Evolutionary conservation across 2,888 invertebrate species (phyloP).

Genomic region (Neoscelio sp.): DNA sequence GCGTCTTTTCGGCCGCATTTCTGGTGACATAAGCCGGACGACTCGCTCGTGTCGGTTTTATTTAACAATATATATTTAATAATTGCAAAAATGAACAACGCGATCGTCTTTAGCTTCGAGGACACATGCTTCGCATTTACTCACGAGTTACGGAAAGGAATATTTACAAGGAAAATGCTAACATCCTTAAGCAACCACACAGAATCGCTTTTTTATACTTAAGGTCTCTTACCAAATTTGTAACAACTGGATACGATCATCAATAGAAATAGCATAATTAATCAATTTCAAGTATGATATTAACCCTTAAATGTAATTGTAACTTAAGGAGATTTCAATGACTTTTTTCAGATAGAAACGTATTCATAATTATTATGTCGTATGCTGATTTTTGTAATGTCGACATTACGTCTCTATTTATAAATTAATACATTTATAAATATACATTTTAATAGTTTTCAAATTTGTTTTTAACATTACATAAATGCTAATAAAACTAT

Average conservation of each 20-base stretch:
- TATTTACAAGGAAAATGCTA: conserved; percentile 48
- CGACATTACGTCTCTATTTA: too few relatives aligned
- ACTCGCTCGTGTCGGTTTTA: conserved; percentile 16
- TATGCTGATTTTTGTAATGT: too few relatives aligned
- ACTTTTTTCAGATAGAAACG: too few relatives aligned
- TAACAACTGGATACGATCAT: conserved; percentile 39
- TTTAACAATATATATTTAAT: conserved; percentile 48
- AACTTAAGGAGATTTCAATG: too few relatives aligned
- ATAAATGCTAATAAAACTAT: too few relatives aligned
- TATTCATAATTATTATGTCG: too few relatives aligned
- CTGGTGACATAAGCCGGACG: conserved; percentile 11
- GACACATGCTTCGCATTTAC: conserved; percentile 44
- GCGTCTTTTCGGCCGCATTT: conserved; percentile 31
- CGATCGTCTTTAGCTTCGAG: conserved; percentile 46
- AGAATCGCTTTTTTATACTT: conserved; percentile 53
- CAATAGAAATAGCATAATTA: conserved; percentile 40
- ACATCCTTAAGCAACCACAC: conserved; percentile 52
- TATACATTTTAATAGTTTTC: too few relatives aligned
- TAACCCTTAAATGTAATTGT: conserved; percentile 47
- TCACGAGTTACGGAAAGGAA: conserved; percentile 36
- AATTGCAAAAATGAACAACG: conserved; percentile 52
- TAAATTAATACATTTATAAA: too few relatives aligned
- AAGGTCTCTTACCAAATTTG: conserved; percentile 61
- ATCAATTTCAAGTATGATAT: conserved; percentile 24
- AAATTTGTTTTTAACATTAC: too few relatives aligned